A percentile compares a stretch with the other conserved stretches of the same genome.
These are phyloP conservation scores for Girardinus metallicus DNA, from an alignment of 2,797 vertebrate genomes.

Conservation along the genomic window DNA sequence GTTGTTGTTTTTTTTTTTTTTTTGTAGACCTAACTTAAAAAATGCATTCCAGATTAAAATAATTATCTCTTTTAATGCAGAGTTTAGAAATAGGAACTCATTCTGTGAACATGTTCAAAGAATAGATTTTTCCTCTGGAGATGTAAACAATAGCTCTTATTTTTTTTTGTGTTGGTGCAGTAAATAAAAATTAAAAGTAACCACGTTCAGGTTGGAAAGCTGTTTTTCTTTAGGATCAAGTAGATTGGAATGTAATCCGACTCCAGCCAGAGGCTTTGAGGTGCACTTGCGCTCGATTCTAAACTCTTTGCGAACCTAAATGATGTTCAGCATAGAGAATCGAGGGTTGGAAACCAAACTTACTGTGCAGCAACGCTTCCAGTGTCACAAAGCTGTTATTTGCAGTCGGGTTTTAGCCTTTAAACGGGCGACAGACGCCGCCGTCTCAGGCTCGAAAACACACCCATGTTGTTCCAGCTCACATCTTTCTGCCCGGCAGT, in stretches of 20 bases:
- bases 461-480: conserved; percentile 42
- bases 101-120: neutral
- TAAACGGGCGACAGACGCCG: conserved; percentile 22
- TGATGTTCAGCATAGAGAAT: conserved; percentile 29
- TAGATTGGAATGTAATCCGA: conserved; percentile 5
- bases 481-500: conserved; percentile 44
- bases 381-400: conserved; percentile 2
- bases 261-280: conserved; percentile 3
- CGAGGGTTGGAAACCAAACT: conserved; percentile 20
- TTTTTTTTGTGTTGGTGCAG: neutral
- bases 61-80: neutral
- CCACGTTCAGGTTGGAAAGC: neutral
- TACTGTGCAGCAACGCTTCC: neutral
- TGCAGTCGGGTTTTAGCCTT: conserved; percentile 32
- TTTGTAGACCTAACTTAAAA: neutral
- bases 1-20: too few species aligned
- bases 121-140: neutral
- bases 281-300: conserved; percentile 9
- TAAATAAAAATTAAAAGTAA: neutral
- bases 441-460: conserved; percentile 34
- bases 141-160: neutral
- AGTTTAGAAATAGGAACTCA: neutral
- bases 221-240: conserved; percentile 5
- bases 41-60: neutral
- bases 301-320: conserved; percentile 22